phyloP scores from a whole-genome alignment of 2,797 vertebrate species.

The Cirrhinus molitorella region DNA sequence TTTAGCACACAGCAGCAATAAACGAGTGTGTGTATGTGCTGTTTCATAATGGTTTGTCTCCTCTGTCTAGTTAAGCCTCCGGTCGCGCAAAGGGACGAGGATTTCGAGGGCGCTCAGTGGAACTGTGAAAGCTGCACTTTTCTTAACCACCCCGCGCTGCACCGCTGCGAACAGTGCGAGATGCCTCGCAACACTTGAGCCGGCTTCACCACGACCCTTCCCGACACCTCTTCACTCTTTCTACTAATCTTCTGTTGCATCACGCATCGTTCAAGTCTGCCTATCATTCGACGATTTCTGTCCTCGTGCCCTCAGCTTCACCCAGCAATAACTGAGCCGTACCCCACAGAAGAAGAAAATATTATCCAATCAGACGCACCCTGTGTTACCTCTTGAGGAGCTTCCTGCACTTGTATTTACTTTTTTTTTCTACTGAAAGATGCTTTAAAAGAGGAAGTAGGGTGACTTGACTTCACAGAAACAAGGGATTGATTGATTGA shows the following conservation, averaged over 20 bases:
- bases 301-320: conserved; percentile 57
- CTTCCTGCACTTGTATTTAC: conserved; percentile 82
- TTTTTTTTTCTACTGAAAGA: conserved; percentile 68
- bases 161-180: conserved; percentile 99
- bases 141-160: conserved; percentile 98
- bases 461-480: conserved; percentile 61
- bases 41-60: conserved; percentile 72
- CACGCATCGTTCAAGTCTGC: conserved; percentile 15
- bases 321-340: conserved; percentile 65
- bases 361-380: conserved; percentile 27
- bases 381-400: conserved; percentile 63
- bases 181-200: conserved; percentile 98
- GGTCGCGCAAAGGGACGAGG: conserved; percentile 90
- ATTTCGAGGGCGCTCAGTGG: conserved; percentile 98
- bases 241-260: conserved; percentile 49
- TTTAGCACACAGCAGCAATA: neutral
- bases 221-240: conserved; percentile 60
- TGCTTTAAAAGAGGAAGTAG: conserved; percentile 57
- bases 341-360: conserved; percentile 73
- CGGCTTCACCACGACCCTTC: conserved; percentile 59
- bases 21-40: neutral
- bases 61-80: conserved; percentile 77
- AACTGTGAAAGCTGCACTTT: conserved; percentile 99
- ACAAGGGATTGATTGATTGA: conserved; percentile 54
- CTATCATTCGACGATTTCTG: neutral